Evolutionary conservation across 2,888 invertebrate species (phyloP).

Genomic region (Myopa tessellatipennis): DNA sequence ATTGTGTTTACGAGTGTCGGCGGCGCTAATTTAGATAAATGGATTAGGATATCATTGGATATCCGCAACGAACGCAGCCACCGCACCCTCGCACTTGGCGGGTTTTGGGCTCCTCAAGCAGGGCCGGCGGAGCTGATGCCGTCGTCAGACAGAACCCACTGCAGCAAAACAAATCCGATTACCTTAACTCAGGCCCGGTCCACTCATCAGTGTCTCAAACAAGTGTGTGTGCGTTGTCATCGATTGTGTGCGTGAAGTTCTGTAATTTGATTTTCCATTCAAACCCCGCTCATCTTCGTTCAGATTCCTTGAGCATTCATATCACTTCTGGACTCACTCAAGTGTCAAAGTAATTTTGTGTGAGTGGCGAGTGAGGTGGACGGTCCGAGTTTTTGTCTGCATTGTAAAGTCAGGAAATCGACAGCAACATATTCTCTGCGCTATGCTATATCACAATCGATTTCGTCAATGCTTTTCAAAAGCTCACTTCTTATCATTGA

Average conservation of each 20-base stretch:
- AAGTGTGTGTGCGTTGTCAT: constrained; percentile 29
- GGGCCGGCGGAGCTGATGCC: too few relatives aligned
- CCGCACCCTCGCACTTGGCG: background rate
- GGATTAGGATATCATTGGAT: too few relatives aligned
- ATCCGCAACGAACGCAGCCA: too few relatives aligned
- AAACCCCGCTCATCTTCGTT: background rate
- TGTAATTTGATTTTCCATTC: constrained; percentile 42
- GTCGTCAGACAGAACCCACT: background rate
- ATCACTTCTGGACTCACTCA: constrained; percentile 51
- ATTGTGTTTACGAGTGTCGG: too few relatives aligned
- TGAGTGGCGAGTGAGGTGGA: background rate
- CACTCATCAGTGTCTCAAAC: background rate
- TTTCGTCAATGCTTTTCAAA: too few relatives aligned
- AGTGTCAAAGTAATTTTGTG: constrained; percentile 51
- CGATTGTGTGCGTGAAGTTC: constrained; percentile 46
- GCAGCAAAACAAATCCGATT: constrained; percentile 63
- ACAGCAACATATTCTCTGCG: too few relatives aligned
- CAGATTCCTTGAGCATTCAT: constrained; percentile 32
- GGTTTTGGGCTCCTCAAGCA: background rate
- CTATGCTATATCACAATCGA: too few relatives aligned
- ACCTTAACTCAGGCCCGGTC: constrained; percentile 57
- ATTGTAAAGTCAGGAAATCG: too few relatives aligned
- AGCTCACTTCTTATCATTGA: too few relatives aligned
- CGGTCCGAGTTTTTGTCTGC: too few relatives aligned
- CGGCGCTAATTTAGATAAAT: too few relatives aligned